These are phyloP conservation scores for Sebastes schlegelii DNA, from an alignment of 2,113 vertebrate genomes.

Conservation along the genomic window DNA sequence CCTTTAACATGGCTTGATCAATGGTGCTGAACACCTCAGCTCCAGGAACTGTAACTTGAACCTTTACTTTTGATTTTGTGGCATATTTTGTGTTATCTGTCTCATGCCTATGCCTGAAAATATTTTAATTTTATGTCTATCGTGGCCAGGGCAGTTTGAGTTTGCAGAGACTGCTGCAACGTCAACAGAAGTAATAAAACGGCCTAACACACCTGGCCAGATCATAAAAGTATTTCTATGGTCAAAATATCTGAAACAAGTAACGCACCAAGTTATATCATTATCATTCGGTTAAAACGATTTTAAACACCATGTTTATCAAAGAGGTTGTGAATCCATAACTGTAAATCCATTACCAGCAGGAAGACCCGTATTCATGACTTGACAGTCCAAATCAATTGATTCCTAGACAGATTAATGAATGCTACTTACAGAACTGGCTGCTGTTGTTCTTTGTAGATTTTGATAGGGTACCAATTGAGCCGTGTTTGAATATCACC, in stretches of 20 bases:
- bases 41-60: neutral
- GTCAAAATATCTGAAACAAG: neutral
- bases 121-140: neutral
- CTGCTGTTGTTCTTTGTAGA: no score
- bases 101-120: no score
- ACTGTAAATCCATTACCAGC: no score
- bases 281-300: neutral
- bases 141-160: neutral
- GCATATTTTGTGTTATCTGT: no score
- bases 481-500: no score
- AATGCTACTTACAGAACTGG: no score
- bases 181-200: neutral
- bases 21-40: neutral
- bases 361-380: no score
- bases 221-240: neutral
- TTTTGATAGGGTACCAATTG: no score
- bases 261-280: neutral
- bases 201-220: neutral
- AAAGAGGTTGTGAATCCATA: neutral
- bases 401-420: no score
- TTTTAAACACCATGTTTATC: neutral
- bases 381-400: no score
- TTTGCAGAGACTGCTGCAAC: neutral
- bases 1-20: conserved; percentile 1
- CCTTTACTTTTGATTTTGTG: neutral